Base-by-base conservation (phyloP, 1,140 invertebrate species). In the Hylyphantes graminicola region DNA sequence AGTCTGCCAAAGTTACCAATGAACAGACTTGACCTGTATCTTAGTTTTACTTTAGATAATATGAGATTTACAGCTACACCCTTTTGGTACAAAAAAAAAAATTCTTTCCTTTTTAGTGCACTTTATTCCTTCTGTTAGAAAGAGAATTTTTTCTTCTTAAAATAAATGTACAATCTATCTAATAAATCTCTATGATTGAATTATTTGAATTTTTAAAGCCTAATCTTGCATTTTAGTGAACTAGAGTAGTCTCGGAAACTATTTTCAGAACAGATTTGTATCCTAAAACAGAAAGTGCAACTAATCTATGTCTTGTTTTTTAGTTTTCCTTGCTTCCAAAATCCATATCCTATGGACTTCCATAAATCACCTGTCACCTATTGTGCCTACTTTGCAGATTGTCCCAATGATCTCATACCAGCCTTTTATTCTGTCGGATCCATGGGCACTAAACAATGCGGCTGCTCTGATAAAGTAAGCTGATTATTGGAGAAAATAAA, bases 341-440 rank as follows among this genome's bases (percentile, higher is more conserved):
- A 98, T 92, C 98, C 98, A 68, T 99, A 99, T 92, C 96, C 98
- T 67, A 99, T 99, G 96, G 97, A 99, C 91, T 93, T 99, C 87
- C 98, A 99, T 90, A 97, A 99, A 91, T 97, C 96, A 78, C 95
- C 97, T 59, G 97, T 99, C 85, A 98, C 97, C 68, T 97, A 94
- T 91, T 97, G 97, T 90, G 93, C 94, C 78, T 99, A 99, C 92
- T 94, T 98, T 88, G 96, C 97, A 59, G 97, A 99, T 91, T 99
- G 97, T 91, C 97, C 97, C 54, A 95, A 95, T 76, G 98, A 99
- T 91, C 92, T 99, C 88, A 97, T 99, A 87, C 95, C 95, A 77
- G 96, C 96, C 64, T 94, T 97, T 88, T 97, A 97, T 90, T 95
- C 95, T 15, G 95, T 96, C 82, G 96, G 96, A 8, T 93, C 94